Conservation (phyloP, 2,113 vertebrate species). For the Pseudolaguvia tuberculata region DNA sequence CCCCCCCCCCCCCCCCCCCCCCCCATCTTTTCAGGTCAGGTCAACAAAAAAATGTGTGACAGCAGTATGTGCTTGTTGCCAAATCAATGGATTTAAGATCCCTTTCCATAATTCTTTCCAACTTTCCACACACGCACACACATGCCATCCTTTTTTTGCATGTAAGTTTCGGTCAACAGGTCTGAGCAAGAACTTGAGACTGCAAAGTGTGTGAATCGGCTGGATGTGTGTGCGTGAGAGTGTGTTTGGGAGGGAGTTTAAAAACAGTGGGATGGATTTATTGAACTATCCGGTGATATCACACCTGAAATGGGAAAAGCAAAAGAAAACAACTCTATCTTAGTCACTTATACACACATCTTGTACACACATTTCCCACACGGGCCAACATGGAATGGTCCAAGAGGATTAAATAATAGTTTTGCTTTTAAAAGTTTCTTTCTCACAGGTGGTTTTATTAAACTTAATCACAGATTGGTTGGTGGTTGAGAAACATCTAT, state of each 20-base stretch:
- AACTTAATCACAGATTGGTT: neutral
- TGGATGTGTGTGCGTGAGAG: slow-evolving; percentile 28
- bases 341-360: neutral
- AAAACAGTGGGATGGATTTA: slow-evolving; percentile 12
- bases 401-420: neutral
- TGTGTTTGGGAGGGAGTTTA: slow-evolving; percentile 15
- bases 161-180: slow-evolving; percentile 44
- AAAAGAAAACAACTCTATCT: slow-evolving; percentile 2
- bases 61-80: neutral
- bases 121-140: slow-evolving; percentile 25
- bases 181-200: slow-evolving; percentile 46
- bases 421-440: neutral
- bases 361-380: neutral
- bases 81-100: slow-evolving; percentile 5
- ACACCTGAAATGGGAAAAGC: neutral
- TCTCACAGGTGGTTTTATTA: neutral
- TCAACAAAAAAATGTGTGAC: slow-evolving; percentile 3
- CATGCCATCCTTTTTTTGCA: neutral
- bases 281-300: slow-evolving; percentile 4
- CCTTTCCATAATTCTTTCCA: neutral
- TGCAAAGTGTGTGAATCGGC: slow-evolving; percentile 40
- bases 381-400: neutral
- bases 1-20: no score
- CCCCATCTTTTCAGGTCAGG: slow-evolving; percentile 22
- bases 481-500: neutral